Percentiles rank a stretch among this genome's conserved stretches.
These are phyloP conservation scores for Dysdera silvatica DNA, from an alignment of 1,140 invertebrate species.

Conservation along the genomic window DNA sequence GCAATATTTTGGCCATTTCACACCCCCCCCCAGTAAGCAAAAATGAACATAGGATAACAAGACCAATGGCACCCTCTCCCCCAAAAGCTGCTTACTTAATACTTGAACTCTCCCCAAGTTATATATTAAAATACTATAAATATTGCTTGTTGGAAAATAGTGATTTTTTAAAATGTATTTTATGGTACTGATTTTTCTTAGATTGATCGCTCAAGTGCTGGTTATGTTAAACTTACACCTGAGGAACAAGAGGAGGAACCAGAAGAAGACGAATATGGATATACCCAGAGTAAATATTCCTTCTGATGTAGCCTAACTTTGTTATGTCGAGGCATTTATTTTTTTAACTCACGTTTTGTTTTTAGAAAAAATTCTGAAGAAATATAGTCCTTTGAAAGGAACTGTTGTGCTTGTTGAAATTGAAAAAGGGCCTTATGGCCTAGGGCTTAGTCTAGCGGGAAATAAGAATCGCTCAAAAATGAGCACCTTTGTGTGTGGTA, in stretches of 20 bases:
- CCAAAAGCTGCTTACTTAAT: too few species aligned
- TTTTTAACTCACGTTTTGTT: background rate
- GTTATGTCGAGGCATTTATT: background rate
- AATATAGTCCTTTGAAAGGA: constrained; percentile 69
- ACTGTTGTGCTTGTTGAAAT: constrained; percentile 59
- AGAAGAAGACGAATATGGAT: constrained; percentile 83
- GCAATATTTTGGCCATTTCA: too few species aligned
- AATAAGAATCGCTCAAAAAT: constrained; percentile 88
- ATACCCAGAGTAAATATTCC: constrained; percentile 69
- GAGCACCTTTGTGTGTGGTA: constrained; percentile 90
- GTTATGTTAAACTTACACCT: constrained; percentile 65
- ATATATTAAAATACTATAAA: background rate
- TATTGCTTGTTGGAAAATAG: constrained; percentile 2
- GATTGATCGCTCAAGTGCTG: constrained; percentile 84
- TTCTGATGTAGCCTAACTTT: background rate
- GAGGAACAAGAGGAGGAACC: constrained; percentile 64
- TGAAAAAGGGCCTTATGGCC: constrained; percentile 50
- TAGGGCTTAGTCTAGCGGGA: constrained; percentile 86
- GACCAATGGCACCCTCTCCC: too few species aligned
- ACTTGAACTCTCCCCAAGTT: too few species aligned
- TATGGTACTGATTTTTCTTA: constrained; percentile 44
- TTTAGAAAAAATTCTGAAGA: constrained; percentile 81
- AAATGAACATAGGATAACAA: too few species aligned
- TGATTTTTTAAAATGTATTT: background rate
- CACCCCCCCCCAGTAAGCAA: too few species aligned